A percentile compares a stretch with the other conserved stretches of the same genome.
Conservation (phyloP, 2,888 invertebrate species). For the Sylvicola cinctus region DNA sequence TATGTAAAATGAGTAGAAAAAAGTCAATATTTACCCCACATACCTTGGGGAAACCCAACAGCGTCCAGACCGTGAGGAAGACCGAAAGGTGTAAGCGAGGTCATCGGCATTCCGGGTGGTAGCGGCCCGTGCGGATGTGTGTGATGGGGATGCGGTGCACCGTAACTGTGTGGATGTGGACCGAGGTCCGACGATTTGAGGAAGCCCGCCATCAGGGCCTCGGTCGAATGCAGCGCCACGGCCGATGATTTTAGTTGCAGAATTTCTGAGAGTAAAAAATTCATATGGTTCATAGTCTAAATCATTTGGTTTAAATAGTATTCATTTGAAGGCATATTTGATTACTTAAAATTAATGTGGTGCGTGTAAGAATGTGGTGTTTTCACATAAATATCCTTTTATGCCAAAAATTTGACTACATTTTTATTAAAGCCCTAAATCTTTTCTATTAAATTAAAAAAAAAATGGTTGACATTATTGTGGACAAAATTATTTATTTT, state of each 20-base stretch:
- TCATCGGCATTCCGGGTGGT: constrained; percentile 27
- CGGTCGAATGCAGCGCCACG: constrained; percentile 27
- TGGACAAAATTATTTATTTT: too few relatives aligned
- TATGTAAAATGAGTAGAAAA: constrained; percentile 1
- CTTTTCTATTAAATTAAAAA: too few relatives aligned
- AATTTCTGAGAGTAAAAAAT: too few relatives aligned
- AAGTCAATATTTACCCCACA: constrained; percentile 26
- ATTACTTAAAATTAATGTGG: too few relatives aligned
- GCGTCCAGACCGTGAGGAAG: constrained; percentile 26
- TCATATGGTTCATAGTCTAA: too few relatives aligned
- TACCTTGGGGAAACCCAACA: constrained; percentile 29
- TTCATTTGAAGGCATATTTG: too few relatives aligned
- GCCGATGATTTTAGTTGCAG: constrained; percentile 12
- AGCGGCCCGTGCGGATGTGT: constrained; percentile 24
- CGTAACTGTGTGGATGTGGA: constrained; percentile 26
- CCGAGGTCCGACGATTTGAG: constrained; percentile 24
- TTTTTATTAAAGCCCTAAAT: too few relatives aligned
- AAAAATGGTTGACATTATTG: too few relatives aligned
- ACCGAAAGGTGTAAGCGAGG: constrained; percentile 26
- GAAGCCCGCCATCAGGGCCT: constrained; percentile 28
- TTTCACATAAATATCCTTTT: too few relatives aligned
- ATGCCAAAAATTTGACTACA: too few relatives aligned
- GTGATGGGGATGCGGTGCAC: constrained; percentile 26
- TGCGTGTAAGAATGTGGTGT: too few relatives aligned
- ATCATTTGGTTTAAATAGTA: too few relatives aligned